A percentile compares a stretch with the other conserved stretches of the same genome.
These are phyloP conservation scores for Chionis minor DNA, from an alignment of 2,113 vertebrate species.

Conservation along the genomic window DNA sequence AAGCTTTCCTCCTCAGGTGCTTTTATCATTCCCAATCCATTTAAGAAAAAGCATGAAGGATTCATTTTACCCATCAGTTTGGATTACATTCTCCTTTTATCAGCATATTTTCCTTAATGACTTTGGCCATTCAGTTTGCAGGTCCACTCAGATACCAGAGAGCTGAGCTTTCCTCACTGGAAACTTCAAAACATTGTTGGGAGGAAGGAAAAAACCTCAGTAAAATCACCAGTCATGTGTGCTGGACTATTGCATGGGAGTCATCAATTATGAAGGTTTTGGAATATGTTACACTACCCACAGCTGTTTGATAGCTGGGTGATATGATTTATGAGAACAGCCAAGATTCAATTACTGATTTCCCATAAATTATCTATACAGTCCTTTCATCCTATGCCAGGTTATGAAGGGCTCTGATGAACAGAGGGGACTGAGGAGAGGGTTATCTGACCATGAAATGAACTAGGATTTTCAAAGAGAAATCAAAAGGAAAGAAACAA, in stretches of 20 bases:
- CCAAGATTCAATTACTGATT: slow-evolving; percentile 65
- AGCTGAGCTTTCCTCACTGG: background rate
- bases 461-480: slow-evolving; percentile 26
- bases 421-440: background rate
- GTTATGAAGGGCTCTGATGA: slow-evolving; percentile 28
- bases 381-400: slow-evolving; percentile 35
- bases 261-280: slow-evolving; percentile 60
- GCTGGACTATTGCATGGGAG: background rate
- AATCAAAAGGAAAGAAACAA: slow-evolving; percentile 20
- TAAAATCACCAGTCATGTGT: background rate
- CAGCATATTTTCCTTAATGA: slow-evolving; percentile 9
- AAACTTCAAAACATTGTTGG: background rate
- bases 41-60: background rate
- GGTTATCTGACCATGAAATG: slow-evolving; percentile 28
- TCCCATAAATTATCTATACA: slow-evolving; percentile 63
- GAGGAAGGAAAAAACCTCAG: background rate
- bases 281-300: slow-evolving; percentile 27
- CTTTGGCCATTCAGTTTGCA: background rate
- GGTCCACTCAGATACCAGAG: background rate
- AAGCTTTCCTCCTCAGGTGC: background rate
- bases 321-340: slow-evolving; percentile 61
- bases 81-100: slow-evolving; percentile 29
- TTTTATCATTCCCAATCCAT: background rate
- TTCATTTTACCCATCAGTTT: slow-evolving; percentile 9
- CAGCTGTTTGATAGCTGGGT: slow-evolving; percentile 32